A percentile compares a stretch with the other conserved stretches of the same genome.
Evolutionary conservation across 2,888 invertebrate species (phyloP).

Genomic region (Caenorhabditis macrosperma): DNA sequence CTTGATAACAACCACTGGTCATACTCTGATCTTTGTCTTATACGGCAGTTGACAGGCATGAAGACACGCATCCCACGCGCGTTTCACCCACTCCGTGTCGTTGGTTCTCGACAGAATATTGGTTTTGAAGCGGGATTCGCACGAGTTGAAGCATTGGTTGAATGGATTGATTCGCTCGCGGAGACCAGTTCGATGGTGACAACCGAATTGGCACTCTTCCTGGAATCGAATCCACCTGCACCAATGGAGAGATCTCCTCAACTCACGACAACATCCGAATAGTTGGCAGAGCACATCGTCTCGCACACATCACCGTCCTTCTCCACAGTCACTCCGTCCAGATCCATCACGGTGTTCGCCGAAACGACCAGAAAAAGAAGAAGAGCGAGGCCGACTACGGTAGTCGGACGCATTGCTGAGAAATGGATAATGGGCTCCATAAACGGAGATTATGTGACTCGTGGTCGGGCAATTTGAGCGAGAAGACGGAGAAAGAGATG

Average conservation of each 20-base stretch:
- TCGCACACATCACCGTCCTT: slow-evolving; percentile 32
- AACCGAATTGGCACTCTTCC: slow-evolving; percentile 41
- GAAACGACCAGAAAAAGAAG: neutral
- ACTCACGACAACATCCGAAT: slow-evolving; percentile 37
- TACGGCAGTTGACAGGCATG: slow-evolving; percentile 43
- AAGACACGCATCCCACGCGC: slow-evolving; percentile 33
- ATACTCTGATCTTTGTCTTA: slow-evolving; percentile 30
- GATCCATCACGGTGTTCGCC: neutral
- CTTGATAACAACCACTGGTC: neutral
- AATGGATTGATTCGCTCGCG: slow-evolving; percentile 33
- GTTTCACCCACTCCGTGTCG: slow-evolving; percentile 19
- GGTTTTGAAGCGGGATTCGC: slow-evolving; percentile 13
- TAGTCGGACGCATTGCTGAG: slow-evolving; percentile 10
- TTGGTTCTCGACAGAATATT: slow-evolving; percentile 4
- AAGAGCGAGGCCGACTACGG: neutral
- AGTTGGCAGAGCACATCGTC: slow-evolving; percentile 27
- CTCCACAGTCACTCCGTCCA: slow-evolving; percentile 17
- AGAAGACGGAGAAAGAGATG: neutral
- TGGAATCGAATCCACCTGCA: neutral
- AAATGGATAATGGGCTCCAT: neutral
- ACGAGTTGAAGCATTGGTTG: slow-evolving; percentile 18
- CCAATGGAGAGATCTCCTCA: neutral
- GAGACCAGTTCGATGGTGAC: slow-evolving; percentile 28
- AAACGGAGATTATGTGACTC: neutral
- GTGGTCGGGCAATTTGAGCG: neutral